Conservation (phyloP, 2,797 vertebrate genomes). For the Lycodopsis pacificus region DNA sequence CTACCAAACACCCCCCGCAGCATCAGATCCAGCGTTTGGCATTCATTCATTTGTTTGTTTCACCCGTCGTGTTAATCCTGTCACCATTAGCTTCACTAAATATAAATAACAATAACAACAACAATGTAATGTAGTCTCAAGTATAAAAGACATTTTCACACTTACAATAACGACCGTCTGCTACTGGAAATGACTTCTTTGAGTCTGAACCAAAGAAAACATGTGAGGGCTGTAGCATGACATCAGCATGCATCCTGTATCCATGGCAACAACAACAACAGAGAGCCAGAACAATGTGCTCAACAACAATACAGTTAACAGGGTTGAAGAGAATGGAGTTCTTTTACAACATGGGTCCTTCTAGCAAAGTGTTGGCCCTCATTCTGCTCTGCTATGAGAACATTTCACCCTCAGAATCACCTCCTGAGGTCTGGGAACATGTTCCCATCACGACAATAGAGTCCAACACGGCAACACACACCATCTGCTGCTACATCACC, state of each 20-base stretch:
- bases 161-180: background rate
- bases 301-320: background rate
- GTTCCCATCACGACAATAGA: background rate
- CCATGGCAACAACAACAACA: background rate
- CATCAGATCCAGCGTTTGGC: background rate
- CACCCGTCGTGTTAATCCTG: background rate
- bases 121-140: background rate
- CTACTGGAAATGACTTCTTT: background rate
- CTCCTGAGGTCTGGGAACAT: background rate
- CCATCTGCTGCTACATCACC: background rate
- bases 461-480: constrained; percentile 2
- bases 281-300: background rate
- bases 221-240: background rate
- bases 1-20: background rate
- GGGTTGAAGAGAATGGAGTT: background rate
- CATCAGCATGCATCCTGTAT: background rate
- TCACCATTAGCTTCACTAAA: background rate
- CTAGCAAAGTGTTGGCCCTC: background rate
- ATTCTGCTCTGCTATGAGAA: background rate
- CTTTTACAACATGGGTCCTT: background rate
- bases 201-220: background rate
- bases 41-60: background rate
- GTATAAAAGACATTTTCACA: background rate
- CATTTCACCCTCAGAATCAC: background rate
- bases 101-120: background rate